Evolutionary conservation across 2,888 invertebrate species (phyloP).

Genomic region (Eubasilissa splendida): DNA sequence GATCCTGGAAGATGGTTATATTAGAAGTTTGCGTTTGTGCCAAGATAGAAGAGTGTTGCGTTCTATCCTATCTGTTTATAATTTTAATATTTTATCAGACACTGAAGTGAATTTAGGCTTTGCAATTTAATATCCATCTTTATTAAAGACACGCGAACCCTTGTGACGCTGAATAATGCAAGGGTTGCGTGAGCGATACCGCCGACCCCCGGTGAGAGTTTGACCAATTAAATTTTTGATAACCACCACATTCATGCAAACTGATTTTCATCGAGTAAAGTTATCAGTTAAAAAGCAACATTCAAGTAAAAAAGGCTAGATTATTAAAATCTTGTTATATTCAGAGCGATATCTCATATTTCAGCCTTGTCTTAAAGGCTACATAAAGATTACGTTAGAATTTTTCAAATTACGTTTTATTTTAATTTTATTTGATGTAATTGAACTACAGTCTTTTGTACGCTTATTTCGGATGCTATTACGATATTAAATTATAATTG

Average conservation of each 20-base stretch:
- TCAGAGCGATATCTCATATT: no score
- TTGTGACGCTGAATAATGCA: constrained; percentile 23
- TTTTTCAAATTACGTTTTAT: not conserved
- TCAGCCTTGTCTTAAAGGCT: no score
- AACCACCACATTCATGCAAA: not conserved
- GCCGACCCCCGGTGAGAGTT: not conserved
- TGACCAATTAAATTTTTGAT: constrained; percentile 18
- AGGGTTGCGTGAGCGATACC: constrained; percentile 16
- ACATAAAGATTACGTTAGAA: not conserved
- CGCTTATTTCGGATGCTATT: not conserved
- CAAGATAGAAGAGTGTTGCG: no score
- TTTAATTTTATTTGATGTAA: not conserved
- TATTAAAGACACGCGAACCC: constrained; percentile 7
- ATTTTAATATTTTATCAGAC: not conserved
- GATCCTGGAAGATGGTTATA: no score
- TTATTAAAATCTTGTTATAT: no score
- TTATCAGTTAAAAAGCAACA: no score
- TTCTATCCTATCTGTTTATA: no score
- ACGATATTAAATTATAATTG: not conserved
- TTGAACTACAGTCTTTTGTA: not conserved
- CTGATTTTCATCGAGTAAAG: not conserved
- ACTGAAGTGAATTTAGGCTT: constrained; percentile 12
- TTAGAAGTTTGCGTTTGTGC: no score
- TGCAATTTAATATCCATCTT: constrained; percentile 23
- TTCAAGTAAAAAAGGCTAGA: no score